Percentiles rank a stretch among this genome's conserved stretches.
phyloP scores from a whole-genome alignment of 2,113 vertebrate genomes.

The Daphoenositta chrysoptera region DNA sequence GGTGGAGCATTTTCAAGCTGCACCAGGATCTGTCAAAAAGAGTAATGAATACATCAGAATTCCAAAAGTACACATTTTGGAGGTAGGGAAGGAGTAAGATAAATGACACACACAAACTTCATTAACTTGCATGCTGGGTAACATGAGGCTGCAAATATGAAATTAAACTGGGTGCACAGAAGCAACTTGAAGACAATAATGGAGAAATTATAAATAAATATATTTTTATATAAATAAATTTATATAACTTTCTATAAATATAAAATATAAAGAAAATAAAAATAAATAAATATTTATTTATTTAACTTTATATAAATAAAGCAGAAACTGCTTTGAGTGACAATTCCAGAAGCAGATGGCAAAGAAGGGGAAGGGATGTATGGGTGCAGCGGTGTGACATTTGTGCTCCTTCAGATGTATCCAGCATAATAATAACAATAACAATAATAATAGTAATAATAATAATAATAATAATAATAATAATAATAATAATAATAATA shows the following conservation, averaged over 20 bases:
- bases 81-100: not conserved
- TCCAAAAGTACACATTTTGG: not conserved
- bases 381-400: not conserved
- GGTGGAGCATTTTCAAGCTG: not conserved
- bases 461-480: not conserved
- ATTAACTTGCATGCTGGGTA: not conserved
- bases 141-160: not conserved
- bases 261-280: too few species aligned
- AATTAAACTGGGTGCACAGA: not conserved
- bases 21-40: conserved; percentile 6
- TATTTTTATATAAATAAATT: too few species aligned
- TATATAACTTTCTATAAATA: too few species aligned
- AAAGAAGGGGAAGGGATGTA: not conserved
- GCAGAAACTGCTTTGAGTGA: not conserved
- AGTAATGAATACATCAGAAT: not conserved
- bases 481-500: not conserved
- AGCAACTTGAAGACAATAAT: not conserved
- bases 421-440: not conserved
- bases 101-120: not conserved
- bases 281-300: too few species aligned
- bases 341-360: not conserved
- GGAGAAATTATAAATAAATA: too few species aligned
- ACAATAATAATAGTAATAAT: not conserved
- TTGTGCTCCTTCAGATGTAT: not conserved
- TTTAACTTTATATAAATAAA: too few species aligned